phyloP scores from a whole-genome alignment of 2,797 vertebrate species.

The Acrocephalus scirpaceus region DNA sequence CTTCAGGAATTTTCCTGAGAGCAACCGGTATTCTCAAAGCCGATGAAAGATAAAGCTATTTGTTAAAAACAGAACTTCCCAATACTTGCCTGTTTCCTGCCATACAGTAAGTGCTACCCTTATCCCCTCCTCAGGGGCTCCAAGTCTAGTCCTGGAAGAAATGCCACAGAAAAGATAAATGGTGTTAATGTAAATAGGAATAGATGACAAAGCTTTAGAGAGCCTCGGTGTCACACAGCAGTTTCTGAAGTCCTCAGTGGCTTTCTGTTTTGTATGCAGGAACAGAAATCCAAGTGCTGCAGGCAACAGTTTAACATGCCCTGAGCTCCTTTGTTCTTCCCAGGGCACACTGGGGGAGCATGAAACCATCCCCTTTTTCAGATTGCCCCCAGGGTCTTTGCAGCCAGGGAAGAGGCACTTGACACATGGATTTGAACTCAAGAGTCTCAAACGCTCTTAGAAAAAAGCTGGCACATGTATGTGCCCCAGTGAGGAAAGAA shows the following conservation, averaged over 20 bases:
- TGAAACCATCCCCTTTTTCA: not conserved
- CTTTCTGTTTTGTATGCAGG: not conserved
- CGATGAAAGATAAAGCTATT: not conserved
- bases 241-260: not conserved
- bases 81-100: not conserved
- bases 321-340: not conserved
- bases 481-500: not conserved
- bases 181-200: not conserved
- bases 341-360: not conserved
- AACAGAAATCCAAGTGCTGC: not conserved
- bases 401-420: not conserved
- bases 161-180: not conserved
- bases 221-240: rapidly evolving
- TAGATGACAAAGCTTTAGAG: not conserved
- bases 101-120: not conserved
- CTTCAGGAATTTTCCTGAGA: constrained; percentile 20
- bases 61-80: constrained; percentile 46
- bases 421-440: not conserved
- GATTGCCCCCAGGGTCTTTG: not conserved
- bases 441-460: not conserved
- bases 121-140: not conserved
- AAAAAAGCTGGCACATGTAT: not conserved
- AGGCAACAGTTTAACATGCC: not conserved
- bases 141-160: not conserved
- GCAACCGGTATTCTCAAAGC: not conserved